Conservation (phyloP, 1,140 invertebrate genomes). For the Atta colombica region DNA sequence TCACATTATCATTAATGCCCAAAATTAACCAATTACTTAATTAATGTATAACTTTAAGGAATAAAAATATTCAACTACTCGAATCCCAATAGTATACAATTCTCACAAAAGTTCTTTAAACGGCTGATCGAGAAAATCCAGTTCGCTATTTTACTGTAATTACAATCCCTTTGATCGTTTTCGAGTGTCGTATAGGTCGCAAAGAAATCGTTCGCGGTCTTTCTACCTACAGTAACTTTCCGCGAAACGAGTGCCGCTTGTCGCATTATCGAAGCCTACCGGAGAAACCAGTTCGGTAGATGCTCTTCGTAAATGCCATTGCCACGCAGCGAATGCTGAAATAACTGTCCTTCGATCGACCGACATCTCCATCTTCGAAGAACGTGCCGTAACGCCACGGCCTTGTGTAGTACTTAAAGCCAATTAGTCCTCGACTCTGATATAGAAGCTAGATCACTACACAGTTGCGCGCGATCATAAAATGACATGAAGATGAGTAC, state of each 20-base stretch:
- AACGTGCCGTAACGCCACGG: slow-evolving; percentile 27
- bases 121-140: neutral
- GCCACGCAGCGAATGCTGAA: slow-evolving; percentile 50
- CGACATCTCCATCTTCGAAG: slow-evolving; percentile 63
- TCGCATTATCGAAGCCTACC: slow-evolving; percentile 68
- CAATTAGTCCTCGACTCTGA: slow-evolving; percentile 59
- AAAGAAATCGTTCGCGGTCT: slow-evolving; percentile 26
- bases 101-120: neutral
- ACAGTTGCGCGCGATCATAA: slow-evolving; percentile 10
- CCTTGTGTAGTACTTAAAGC: slow-evolving; percentile 64
- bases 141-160: neutral
- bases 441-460: neutral
- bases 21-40: neutral
- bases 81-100: neutral
- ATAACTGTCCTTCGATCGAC: slow-evolving; percentile 72
- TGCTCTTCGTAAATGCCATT: slow-evolving; percentile 31
- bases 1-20: neutral
- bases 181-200: neutral
- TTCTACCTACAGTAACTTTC: slow-evolving; percentile 55
- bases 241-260: slow-evolving; percentile 56
- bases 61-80: neutral
- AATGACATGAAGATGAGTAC: neutral
- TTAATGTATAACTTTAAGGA: neutral
- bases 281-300: slow-evolving; percentile 68
- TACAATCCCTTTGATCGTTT: neutral